These are phyloP conservation scores for Battus philenor DNA, from an alignment of 1,140 invertebrate species.

Conservation along the genomic window DNA sequence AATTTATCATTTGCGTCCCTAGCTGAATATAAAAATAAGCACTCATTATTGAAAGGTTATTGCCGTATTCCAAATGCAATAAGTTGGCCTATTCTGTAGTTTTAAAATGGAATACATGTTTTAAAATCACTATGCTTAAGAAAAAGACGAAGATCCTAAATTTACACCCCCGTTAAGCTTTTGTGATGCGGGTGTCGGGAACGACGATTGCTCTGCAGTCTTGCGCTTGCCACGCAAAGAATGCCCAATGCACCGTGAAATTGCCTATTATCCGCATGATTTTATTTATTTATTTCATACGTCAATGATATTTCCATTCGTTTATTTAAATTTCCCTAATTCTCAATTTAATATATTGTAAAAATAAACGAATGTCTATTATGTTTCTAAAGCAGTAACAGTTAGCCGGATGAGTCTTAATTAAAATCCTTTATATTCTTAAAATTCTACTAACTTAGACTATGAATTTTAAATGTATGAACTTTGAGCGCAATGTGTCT, in stretches of 20 bases:
- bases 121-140: no score
- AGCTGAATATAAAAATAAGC: no score
- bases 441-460: slow-evolving; percentile 41
- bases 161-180: slow-evolving; percentile 50
- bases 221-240: slow-evolving; percentile 62
- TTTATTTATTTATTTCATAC: slow-evolving; percentile 74
- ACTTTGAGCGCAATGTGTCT: slow-evolving; percentile 44
- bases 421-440: slow-evolving; percentile 45
- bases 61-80: no score
- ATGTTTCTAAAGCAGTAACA: slow-evolving; percentile 18
- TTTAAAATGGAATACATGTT: no score
- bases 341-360: no score
- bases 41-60: no score
- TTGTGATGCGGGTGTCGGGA: slow-evolving; percentile 50
- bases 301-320: slow-evolving; percentile 56
- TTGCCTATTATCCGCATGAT: slow-evolving; percentile 74
- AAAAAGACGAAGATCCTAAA: slow-evolving; percentile 30
- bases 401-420: slow-evolving; percentile 25
- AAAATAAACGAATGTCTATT: no score
- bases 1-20: no score
- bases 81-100: no score
- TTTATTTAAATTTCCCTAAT: no score
- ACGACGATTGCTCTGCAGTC: slow-evolving; percentile 31
- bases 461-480: slow-evolving; percentile 56
- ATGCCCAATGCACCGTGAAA: slow-evolving; percentile 71